phyloP scores from a whole-genome alignment of 2,797 vertebrate genomes.

The Protosalanx chinensis region DNA sequence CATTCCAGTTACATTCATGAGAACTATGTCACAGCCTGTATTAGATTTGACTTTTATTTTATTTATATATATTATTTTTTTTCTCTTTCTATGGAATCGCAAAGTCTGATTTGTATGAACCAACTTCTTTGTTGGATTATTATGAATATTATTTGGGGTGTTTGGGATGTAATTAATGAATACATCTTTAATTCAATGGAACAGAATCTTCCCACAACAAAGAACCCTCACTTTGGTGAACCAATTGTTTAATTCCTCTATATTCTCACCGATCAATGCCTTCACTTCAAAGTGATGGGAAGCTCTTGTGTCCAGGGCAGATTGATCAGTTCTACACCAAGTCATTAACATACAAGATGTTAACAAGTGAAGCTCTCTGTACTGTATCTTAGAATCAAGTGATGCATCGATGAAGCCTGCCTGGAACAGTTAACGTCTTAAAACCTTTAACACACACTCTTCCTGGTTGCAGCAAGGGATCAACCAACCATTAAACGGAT shows the following conservation, averaged over 20 bases:
- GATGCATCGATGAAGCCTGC: constrained; percentile 65
- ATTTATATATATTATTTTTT: constrained; percentile 2
- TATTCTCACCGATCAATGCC: constrained; percentile 70
- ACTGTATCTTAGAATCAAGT: constrained; percentile 71
- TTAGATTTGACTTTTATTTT: background rate
- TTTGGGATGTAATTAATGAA: constrained; percentile 13
- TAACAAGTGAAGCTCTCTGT: constrained; percentile 73
- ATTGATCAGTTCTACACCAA: constrained; percentile 77
- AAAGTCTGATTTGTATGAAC: background rate
- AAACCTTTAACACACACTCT: constrained; percentile 55
- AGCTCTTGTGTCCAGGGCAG: constrained; percentile 61
- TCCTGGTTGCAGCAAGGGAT: constrained; percentile 48
- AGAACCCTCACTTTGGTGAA: constrained; percentile 44
- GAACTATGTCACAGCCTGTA: background rate
- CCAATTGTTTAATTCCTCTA: constrained; percentile 67
- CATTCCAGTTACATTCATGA: background rate
- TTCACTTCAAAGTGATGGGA: constrained; percentile 73
- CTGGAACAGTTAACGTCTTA: constrained; percentile 68
- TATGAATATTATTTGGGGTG: background rate
- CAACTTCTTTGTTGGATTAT: background rate
- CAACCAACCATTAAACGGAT: constrained; percentile 43
- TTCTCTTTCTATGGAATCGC: background rate
- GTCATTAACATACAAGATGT: constrained; percentile 78
- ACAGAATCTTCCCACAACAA: constrained; percentile 30
- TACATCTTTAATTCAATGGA: constrained; percentile 35